Percentiles rank a stretch among this genome's conserved stretches.
phyloP scores from a whole-genome alignment of 2,113 vertebrate species.

The Microcebus ravelobensis region DNA sequence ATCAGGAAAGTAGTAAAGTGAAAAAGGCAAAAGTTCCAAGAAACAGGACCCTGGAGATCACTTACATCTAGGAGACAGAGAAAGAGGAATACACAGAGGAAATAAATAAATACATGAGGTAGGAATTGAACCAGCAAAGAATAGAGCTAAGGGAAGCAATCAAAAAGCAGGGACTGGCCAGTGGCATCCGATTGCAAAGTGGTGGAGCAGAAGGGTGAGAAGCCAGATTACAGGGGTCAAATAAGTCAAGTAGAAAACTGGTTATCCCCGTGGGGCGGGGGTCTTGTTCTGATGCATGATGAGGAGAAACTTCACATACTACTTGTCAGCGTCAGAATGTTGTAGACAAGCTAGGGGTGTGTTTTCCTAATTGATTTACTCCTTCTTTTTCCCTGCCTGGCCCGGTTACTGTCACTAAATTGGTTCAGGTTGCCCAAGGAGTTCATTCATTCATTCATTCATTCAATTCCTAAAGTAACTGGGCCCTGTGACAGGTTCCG shows the following conservation, averaged over 20 bases:
- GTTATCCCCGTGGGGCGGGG: neutral
- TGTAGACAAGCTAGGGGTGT: neutral
- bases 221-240: neutral
- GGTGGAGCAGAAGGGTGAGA: neutral
- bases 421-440: neutral
- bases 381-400: neutral
- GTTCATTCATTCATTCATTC: neutral
- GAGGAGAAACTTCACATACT: neutral
- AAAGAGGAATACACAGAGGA: neutral
- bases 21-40: neutral
- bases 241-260: neutral
- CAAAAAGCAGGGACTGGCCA: neutral
- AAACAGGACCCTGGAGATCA: neutral
- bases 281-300: neutral
- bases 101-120: neutral
- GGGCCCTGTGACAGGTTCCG: neutral
- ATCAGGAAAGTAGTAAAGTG: neutral
- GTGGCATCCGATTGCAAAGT: neutral
- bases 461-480: constrained; percentile 3
- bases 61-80: neutral
- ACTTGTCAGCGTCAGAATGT: neutral
- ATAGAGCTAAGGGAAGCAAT: neutral
- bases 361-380: neutral
- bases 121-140: neutral
- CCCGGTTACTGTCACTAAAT: neutral